A percentile compares a stretch with the other conserved stretches of the same genome.
phyloP scores from a whole-genome alignment of 2,797 vertebrate species.

The Spondyliosoma cantharus region DNA sequence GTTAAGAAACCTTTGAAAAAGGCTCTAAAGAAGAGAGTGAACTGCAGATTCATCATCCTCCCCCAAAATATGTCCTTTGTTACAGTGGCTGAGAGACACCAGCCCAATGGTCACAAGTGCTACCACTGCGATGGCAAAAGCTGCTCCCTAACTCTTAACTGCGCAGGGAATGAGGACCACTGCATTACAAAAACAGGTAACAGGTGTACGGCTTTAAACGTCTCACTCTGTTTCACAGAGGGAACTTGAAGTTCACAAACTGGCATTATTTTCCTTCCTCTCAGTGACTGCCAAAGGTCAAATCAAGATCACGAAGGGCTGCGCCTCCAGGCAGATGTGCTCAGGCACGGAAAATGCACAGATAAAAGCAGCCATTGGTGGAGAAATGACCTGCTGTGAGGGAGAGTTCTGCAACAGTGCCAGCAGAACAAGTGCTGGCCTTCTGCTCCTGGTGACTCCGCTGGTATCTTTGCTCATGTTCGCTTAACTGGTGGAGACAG shows the following conservation, averaged over 20 bases:
- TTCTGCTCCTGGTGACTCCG: conserved; percentile 56
- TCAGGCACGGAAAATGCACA: accelerated
- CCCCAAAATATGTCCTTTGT: background rate
- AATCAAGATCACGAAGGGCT: conserved; percentile 47
- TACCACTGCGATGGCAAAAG: conserved; percentile 33
- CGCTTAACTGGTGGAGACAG: conserved; percentile 10
- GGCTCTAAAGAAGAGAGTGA: background rate
- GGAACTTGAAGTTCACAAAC: background rate
- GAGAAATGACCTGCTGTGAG: conserved; percentile 50
- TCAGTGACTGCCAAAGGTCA: accelerated
- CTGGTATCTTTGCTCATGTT: conserved; percentile 44
- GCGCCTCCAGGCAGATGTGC: conserved; percentile 49
- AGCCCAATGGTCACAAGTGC: conserved; percentile 67
- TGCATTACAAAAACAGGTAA: conserved; percentile 66
- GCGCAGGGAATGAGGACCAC: conserved; percentile 58
- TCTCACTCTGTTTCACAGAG: background rate
- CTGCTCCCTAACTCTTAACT: conserved; percentile 41
- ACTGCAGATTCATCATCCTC: background rate
- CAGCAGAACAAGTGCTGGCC: conserved; percentile 11
- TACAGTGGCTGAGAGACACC: conserved; percentile 15
- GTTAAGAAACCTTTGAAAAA: no score
- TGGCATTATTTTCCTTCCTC: conserved; percentile 11
- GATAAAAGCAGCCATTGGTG: accelerated
- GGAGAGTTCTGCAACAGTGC: conserved; percentile 67
- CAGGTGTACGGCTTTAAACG: background rate